Conservation (phyloP, 23 tunicate genomes). For the Oikopleura dioica region DNA sequence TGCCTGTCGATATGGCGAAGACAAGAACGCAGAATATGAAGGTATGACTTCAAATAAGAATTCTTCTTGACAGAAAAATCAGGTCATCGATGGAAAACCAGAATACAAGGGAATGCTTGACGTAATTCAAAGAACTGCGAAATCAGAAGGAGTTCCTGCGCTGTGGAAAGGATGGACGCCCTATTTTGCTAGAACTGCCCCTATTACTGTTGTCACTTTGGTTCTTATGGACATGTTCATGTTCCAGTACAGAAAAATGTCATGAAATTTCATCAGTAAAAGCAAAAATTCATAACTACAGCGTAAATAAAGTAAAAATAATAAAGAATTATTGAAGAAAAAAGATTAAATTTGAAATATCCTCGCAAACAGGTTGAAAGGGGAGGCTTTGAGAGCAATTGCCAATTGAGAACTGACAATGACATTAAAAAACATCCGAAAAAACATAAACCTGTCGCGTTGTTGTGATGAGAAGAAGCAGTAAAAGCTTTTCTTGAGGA, state of each 20-base stretch:
- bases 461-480: too few relatives aligned
- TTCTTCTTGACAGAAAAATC: neutral
- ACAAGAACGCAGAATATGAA: conserved; percentile 33
- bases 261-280: too few relatives aligned
- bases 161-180: conserved; percentile 13
- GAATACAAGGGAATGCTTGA: neutral
- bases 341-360: too few relatives aligned
- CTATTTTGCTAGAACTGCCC: conserved; percentile 6
- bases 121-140: neutral
- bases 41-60: neutral
- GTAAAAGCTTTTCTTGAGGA: too few relatives aligned
- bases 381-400: too few relatives aligned
- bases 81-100: conserved; percentile 7
- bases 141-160: neutral
- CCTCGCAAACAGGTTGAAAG: too few relatives aligned
- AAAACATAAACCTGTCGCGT: too few relatives aligned
- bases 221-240: neutral
- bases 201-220: neutral
- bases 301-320: too few relatives aligned
- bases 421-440: too few relatives aligned
- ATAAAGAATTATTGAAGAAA: too few relatives aligned
- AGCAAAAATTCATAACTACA: too few relatives aligned
- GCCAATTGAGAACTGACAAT: too few relatives aligned
- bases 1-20: conserved; percentile 98
- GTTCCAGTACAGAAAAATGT: neutral